Evolutionary conservation across 1,140 invertebrate species (phyloP), one percentile per base, ranked within the genome.

Genomic region (Odontomachus brunneus): DNA sequence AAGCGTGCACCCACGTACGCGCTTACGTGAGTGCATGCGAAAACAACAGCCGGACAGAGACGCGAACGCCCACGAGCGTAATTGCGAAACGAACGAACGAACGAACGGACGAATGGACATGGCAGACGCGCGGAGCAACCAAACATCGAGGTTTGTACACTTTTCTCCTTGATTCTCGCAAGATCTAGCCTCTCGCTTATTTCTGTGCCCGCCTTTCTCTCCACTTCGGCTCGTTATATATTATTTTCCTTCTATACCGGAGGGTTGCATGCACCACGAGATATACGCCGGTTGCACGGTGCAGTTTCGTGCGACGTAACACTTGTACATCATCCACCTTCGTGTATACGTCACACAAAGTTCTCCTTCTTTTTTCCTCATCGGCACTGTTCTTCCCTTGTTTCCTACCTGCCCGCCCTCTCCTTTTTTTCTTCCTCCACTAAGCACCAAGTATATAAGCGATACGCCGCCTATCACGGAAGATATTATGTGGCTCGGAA

Each of bases 111-210:
- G 38, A 67, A 24, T 49, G 33, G 57, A 83, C 48, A 55, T 22
- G 19, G 49, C n/a, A 60, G 49, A 80, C 48, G 55, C 15, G 55
- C 49, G 62, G 63, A 12, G 26, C 49, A 38, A 49, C 51, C 67
- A 74, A 82, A 82, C 17, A 22, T 7, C n/a, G 65, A 89, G 86
- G 69, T 88, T 88, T 81, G 78, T 89, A 87, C 84, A 87, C 84
- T 84, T 87, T 83, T 85, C 84, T 84, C 74, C 82, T 88, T 84
- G 76, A 88, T 82, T 82, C 76, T 84, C 51, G 9, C 57, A 60
- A 73, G 66, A 69, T 84, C 65, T 69, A 78, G 44, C 59, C 75
- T 59, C 19, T 63, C 29, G 29, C 53, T 80, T 66, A 26, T 67
- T 73, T 62, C 60, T 60, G 29, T 33, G 44, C 24, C 71, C 29